A percentile compares a stretch with the other conserved stretches of the same genome.
phyloP scores from a whole-genome alignment of 2,113 vertebrate genomes.

The Microcebus griseorufus region DNA sequence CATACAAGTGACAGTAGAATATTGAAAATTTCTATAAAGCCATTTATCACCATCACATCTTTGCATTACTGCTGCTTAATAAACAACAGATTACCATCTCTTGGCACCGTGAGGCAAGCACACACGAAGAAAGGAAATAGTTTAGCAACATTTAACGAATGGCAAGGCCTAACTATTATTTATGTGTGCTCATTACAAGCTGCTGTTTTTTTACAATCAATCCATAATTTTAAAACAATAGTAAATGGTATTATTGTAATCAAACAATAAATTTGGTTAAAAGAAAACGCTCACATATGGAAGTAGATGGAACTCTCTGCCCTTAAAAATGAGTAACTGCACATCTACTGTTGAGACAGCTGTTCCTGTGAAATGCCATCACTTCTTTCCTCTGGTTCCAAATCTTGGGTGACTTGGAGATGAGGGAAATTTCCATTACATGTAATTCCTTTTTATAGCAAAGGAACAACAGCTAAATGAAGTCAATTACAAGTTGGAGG shows the following conservation, averaged over 20 bases:
- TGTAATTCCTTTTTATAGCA: background rate
- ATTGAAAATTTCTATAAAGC: slow-evolving; percentile 55
- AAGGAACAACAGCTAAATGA: slow-evolving; percentile 37
- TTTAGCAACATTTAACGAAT: slow-evolving; percentile 60
- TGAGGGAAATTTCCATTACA: background rate
- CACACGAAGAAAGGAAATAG: background rate
- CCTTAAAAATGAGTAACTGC: background rate
- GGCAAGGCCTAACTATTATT: background rate
- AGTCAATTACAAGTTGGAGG: slow-evolving; percentile 16
- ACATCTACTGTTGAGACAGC: background rate
- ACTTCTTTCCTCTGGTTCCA: background rate
- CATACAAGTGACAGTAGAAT: slow-evolving; percentile 33
- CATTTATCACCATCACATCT: background rate
- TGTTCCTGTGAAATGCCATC: background rate
- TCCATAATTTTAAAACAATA: slow-evolving; percentile 44
- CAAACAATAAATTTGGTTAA: slow-evolving; percentile 21
- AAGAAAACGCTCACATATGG: background rate
- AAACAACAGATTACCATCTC: slow-evolving; percentile 45
- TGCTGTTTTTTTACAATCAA: slow-evolving; percentile 19
- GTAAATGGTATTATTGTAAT: slow-evolving; percentile 19
- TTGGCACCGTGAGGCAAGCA: background rate
- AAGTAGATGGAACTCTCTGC: background rate
- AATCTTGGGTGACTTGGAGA: slow-evolving; percentile 1
- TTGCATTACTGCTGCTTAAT: slow-evolving; percentile 20
- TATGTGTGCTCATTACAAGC: slow-evolving; percentile 40